Evolutionary conservation across 2,113 vertebrate genomes (phyloP).

Genomic region (Ancistrus triradiatus): DNA sequence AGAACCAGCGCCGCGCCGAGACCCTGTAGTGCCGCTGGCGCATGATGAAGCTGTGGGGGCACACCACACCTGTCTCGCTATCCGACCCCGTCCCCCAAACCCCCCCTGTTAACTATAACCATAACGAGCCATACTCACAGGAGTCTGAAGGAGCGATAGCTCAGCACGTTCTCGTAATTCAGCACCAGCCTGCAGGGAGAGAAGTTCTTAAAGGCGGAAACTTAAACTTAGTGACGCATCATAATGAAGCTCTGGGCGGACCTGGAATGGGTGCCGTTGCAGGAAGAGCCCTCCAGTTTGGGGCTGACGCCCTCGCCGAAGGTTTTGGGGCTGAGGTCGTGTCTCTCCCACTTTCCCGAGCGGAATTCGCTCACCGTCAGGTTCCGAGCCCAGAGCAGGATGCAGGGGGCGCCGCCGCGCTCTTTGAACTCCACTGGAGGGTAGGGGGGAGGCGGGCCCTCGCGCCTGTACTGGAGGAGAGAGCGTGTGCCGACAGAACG

Average conservation of each 20-base stretch:
- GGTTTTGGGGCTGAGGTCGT: slow-evolving; percentile 71
- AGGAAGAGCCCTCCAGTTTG: slow-evolving; percentile 65
- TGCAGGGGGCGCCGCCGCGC: slow-evolving; percentile 53
- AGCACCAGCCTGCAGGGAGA: slow-evolving; percentile 63
- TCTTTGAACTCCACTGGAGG: slow-evolving; percentile 69
- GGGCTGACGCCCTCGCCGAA: slow-evolving; percentile 62
- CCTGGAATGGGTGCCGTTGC: slow-evolving; percentile 59
- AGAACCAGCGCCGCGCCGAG: slow-evolving; percentile 80
- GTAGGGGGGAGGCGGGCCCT: slow-evolving; percentile 45
- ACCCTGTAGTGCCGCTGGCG: slow-evolving; percentile 69
- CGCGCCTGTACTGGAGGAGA: slow-evolving; percentile 66
- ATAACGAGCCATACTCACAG: slow-evolving; percentile 61
- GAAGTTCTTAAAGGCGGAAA: not conserved
- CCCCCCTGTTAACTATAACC: too few relatives aligned
- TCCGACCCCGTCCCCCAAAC: too few relatives aligned
- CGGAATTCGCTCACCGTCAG: slow-evolving; percentile 65
- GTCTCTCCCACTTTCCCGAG: slow-evolving; percentile 56
- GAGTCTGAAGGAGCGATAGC: slow-evolving; percentile 60
- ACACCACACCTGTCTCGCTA: too few relatives aligned
- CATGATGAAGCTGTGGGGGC: slow-evolving; percentile 68
- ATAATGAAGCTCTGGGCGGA: slow-evolving; percentile 29
- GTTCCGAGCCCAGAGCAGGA: slow-evolving; percentile 80
- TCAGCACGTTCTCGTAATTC: slow-evolving; percentile 63
- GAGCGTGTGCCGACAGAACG: slow-evolving; percentile 67
- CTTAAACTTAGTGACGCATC: not conserved